These are phyloP conservation scores for Semnornis frantzii DNA, from an alignment of 2,113 vertebrate genomes.

Conservation along the genomic window DNA sequence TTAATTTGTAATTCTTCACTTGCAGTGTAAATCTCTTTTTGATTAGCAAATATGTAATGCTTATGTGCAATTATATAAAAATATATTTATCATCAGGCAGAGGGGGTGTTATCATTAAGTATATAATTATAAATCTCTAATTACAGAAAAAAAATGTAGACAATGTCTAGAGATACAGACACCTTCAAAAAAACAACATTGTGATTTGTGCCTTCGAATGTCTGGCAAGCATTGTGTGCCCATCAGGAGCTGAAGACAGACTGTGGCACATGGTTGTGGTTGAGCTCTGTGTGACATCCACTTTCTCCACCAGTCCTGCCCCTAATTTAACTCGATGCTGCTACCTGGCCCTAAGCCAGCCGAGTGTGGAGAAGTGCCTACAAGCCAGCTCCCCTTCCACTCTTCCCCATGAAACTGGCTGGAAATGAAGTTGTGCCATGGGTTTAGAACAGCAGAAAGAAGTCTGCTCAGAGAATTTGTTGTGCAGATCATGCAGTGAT, in stretches of 20 bases:
- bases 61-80: slow-evolving; percentile 39
- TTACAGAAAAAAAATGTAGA: background rate
- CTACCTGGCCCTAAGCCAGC: background rate
- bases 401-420: background rate
- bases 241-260: rapidly evolving
- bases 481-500: background rate
- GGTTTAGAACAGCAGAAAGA: background rate
- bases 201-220: background rate
- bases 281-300: rapidly evolving
- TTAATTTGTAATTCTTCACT: slow-evolving; percentile 49
- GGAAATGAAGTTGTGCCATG: background rate
- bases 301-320: background rate
- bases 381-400: background rate
- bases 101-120: slow-evolving; percentile 9
- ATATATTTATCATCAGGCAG: slow-evolving; percentile 29
- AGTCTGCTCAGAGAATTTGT: background rate
- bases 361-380: background rate
- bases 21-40: background rate
- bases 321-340: background rate
- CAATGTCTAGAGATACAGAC: background rate
- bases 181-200: background rate
- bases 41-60: slow-evolving; percentile 26
- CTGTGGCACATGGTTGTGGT: rapidly evolving
- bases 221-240: background rate
- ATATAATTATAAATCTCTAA: slow-evolving; percentile 30